A percentile compares a stretch with the other conserved stretches of the same genome.
phyloP scores from a whole-genome alignment of 2,797 vertebrate species.

The Semotilus atromaculatus region DNA sequence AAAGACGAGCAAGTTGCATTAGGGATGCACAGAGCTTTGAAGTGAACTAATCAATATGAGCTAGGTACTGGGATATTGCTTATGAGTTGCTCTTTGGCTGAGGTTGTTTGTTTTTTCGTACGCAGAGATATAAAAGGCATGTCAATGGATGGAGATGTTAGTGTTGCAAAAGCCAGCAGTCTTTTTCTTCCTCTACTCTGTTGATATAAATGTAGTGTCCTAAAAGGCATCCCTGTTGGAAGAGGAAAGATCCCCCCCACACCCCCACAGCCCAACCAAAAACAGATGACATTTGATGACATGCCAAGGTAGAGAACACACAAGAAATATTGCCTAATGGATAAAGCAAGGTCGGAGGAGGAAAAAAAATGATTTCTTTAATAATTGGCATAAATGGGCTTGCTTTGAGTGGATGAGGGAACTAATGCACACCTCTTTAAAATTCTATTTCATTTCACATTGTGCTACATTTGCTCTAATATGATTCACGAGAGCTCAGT shows the following conservation, averaged over 20 bases:
- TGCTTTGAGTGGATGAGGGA: constrained; percentile 72
- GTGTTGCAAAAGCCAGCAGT: constrained; percentile 45
- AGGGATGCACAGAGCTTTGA: constrained; percentile 79
- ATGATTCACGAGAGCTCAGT: constrained; percentile 34
- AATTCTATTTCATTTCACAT: constrained; percentile 72
- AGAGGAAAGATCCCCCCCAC: constrained; percentile 22
- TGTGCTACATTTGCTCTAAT: constrained; percentile 68
- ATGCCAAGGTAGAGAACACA: constrained; percentile 40
- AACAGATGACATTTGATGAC: constrained; percentile 44
- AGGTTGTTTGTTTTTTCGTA: constrained; percentile 42
- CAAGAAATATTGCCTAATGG: constrained; percentile 74
- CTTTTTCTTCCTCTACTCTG: constrained; percentile 37
- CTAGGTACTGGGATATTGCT: constrained; percentile 58
- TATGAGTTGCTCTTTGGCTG: constrained; percentile 57
- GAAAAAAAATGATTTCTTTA: constrained; percentile 68
- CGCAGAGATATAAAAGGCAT: constrained; percentile 40
- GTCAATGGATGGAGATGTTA: constrained; percentile 41
- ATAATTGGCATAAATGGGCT: constrained; percentile 76
- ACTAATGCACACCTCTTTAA: constrained; percentile 73
- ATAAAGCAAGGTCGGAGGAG: constrained; percentile 78
- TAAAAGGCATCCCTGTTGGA: constrained; percentile 37
- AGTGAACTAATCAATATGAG: constrained; percentile 85
- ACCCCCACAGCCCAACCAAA: constrained; percentile 4
- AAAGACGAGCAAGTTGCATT: constrained; percentile 81
- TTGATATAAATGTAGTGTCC: constrained; percentile 29